Conservation (phyloP, 2,113 vertebrate species). For the Megaceryle torquata region DNA sequence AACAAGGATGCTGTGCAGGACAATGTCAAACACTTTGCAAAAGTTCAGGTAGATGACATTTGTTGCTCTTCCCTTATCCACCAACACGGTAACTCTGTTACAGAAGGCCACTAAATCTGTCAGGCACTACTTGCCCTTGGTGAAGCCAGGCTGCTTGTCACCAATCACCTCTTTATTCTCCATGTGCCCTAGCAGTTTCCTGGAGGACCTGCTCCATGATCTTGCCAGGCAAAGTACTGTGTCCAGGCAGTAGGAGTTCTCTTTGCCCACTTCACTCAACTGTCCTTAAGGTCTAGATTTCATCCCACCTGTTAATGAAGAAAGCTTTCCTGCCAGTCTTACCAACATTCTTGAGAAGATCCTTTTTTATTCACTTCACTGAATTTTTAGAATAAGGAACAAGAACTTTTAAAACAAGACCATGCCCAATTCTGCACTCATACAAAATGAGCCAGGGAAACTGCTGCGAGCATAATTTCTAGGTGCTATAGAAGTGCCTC, state of each 20-base stretch:
- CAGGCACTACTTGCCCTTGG: too few relatives aligned
- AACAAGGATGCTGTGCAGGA: too few relatives aligned
- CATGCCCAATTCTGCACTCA: neutral
- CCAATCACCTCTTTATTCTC: too few relatives aligned
- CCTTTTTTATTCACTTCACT: neutral
- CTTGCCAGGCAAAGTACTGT: neutral
- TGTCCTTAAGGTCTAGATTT: neutral
- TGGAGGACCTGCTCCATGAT: neutral
- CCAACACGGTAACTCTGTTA: too few relatives aligned
- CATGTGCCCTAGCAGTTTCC: neutral
- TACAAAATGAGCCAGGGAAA: neutral
- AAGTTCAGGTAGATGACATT: too few relatives aligned
- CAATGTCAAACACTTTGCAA: too few relatives aligned
- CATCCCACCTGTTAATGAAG: neutral
- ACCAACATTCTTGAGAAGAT: neutral
- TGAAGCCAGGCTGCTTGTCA: too few relatives aligned
- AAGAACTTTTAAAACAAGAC: neutral
- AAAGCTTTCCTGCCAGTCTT: neutral
- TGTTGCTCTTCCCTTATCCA: too few relatives aligned
- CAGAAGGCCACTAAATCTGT: too few relatives aligned
- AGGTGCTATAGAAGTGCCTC: neutral
- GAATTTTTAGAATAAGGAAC: neutral
- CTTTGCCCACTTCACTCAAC: neutral
- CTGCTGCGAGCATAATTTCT: neutral
- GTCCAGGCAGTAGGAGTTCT: accelerated